Evolutionary conservation across 1,140 invertebrate genomes (phyloP).

Genomic region (Drosophila repleta): DNA sequence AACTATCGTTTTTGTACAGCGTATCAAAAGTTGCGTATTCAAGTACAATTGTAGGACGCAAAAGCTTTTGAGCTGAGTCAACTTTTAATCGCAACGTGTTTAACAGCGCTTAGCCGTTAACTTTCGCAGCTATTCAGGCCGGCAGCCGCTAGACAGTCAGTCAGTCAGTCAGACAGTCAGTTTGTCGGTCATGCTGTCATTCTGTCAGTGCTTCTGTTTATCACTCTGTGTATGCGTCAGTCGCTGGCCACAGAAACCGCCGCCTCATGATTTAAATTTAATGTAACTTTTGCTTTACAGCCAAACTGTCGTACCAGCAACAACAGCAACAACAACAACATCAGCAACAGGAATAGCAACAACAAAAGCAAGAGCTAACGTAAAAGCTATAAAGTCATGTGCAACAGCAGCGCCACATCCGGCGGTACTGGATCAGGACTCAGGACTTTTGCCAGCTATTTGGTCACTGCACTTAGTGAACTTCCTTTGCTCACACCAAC

Average conservation of each 20-base stretch:
- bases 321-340: constrained; percentile 17
- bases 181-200: constrained; percentile 22
- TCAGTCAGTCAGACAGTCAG: constrained; percentile 12
- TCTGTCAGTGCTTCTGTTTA: constrained; percentile 29
- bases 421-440: constrained; percentile 40
- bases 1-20: no score
- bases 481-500: constrained; percentile 62
- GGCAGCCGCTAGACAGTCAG: not conserved
- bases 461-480: constrained; percentile 79
- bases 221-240: constrained; percentile 20
- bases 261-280: constrained; percentile 76
- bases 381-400: constrained; percentile 76
- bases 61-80: constrained; percentile 28
- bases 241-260: constrained; percentile 55
- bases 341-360: not conserved
- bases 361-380: constrained; percentile 27
- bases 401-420: constrained; percentile 66
- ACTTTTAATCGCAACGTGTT: constrained; percentile 73
- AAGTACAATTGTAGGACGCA: not conserved
- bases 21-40: constrained; percentile 18
- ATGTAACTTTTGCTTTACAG: constrained; percentile 65
- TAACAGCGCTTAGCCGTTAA: constrained; percentile 50
- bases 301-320: constrained; percentile 51
- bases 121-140: constrained; percentile 22
- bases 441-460: constrained; percentile 60